phyloP scores from a whole-genome alignment of 2,113 vertebrate species.

The Zonotrichia leucophrys region DNA sequence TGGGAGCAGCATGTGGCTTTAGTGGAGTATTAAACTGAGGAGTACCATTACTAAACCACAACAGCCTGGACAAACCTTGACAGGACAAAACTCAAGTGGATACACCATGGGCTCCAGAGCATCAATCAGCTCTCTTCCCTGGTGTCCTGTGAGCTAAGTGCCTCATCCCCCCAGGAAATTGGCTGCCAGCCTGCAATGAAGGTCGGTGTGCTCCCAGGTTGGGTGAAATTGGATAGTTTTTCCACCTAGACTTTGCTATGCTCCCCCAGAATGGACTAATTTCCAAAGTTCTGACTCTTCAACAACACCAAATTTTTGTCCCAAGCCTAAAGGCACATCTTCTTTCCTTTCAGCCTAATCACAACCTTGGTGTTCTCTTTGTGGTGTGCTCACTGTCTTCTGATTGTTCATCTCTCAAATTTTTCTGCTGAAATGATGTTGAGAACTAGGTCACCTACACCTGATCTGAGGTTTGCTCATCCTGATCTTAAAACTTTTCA shows the following conservation, averaged over 20 bases:
- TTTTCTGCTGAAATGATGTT: not conserved
- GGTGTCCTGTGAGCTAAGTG: not conserved
- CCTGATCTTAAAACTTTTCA: not conserved
- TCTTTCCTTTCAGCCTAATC: not conserved
- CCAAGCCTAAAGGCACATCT: not conserved
- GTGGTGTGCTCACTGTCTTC: not conserved
- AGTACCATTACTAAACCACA: not conserved
- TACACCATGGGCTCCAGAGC: not conserved
- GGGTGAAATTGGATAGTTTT: not conserved
- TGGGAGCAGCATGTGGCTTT: fast-evolving
- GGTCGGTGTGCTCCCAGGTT: not conserved
- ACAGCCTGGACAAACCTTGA: not conserved
- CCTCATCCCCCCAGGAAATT: not conserved
- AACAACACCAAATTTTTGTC: not conserved
- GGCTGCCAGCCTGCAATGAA: not conserved
- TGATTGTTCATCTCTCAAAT: not conserved
- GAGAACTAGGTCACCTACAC: not conserved
- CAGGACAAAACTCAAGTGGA: not conserved
- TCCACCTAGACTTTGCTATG: not conserved
- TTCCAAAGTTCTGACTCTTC: not conserved
- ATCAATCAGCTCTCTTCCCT: not conserved
- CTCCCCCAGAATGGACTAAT: not conserved
- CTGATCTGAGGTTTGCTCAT: not conserved
- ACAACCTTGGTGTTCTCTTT: not conserved
- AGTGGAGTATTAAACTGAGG: not conserved